Conservation (phyloP, 2,888 invertebrate species). For the Halictus ligatus region DNA sequence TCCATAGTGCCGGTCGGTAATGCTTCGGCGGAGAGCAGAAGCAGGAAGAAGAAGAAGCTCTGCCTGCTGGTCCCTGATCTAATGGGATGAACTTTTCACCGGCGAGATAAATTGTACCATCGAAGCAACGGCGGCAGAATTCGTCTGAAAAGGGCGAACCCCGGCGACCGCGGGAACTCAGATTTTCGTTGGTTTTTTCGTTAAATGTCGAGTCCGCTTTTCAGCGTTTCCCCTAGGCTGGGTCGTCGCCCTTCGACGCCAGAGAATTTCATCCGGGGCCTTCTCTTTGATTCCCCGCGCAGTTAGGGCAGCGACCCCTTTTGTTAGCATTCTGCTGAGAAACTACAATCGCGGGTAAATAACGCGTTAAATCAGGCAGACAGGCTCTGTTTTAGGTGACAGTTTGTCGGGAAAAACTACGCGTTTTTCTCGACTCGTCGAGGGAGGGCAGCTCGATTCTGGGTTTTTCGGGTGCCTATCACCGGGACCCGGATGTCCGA, state of each 20-base stretch:
- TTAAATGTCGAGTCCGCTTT: conserved; percentile 3
- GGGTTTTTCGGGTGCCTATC: neutral
- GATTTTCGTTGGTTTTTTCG: conserved; percentile 21
- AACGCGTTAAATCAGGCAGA: neutral
- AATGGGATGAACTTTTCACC: conserved; percentile 56
- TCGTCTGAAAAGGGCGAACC: conserved; percentile 19
- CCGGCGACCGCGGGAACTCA: conserved; percentile 10
- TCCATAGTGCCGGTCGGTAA: conserved; percentile 43
- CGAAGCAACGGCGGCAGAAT: conserved; percentile 23
- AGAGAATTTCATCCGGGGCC: neutral
- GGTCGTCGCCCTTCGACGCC: neutral
- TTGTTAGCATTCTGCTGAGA: neutral
- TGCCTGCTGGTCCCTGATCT: conserved; percentile 40
- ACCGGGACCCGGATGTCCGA: too few species aligned
- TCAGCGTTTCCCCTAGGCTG: neutral
- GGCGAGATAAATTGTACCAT: conserved; percentile 47
- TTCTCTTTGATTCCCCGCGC: neutral
- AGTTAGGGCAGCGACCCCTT: neutral
- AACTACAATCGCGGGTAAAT: neutral
- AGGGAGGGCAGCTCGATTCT: neutral
- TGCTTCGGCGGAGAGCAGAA: conserved; percentile 30
- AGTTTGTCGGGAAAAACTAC: too few species aligned
- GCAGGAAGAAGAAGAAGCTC: conserved; percentile 24
- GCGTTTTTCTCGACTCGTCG: neutral
- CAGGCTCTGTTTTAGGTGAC: too few species aligned